Base-by-base conservation (phyloP, 64 coral and sea anemone genomes). In the Montipora cactus region DNA sequence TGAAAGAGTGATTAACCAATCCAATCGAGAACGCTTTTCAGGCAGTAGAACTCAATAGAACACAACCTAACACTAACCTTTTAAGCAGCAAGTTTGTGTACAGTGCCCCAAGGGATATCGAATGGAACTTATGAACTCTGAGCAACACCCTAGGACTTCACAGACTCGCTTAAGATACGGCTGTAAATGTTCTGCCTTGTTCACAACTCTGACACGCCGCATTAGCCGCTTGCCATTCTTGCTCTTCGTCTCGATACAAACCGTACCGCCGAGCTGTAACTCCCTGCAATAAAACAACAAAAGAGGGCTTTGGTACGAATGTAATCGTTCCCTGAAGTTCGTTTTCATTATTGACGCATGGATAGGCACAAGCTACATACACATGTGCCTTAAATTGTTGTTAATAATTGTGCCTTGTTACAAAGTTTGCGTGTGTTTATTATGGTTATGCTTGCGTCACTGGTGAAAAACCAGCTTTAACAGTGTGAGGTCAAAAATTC, bases 211-310 rank as follows among this genome's bases (percentile, higher is more conserved):
- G 18, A 98, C 96, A 64, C 96, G 90, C 0, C 96, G 82, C 96
- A 98, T 98, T 19, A 98, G 67, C 25, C 96, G 89, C 57, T 98
- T 98, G 75, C 96, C 96, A 51, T 98, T 98, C 81, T 98, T 98
- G 79, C 96, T 98, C 57, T 98, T 98, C 55, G 93, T 98, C 87
- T 98, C 96, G 23, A 98, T 98, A 67, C 96, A 98, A 55, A 98
- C 96, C 14, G 96, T 98, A 22, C 96, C 96, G 18, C 96, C 96
- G 5, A 98, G 87, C 49, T 98, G 96, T 2, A 98, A 88, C 64
- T 98, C 96, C 74, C 95, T 86, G 64, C 7, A 51, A 86, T 11
- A 71, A 52, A 50, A n/a, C 68, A 21, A 71, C 68, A 9, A n/a
- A 71, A 11, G 21, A 71, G 18, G 18, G 5, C 3, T 5, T 21